Percentiles rank a stretch among this genome's conserved stretches.
Conservation (phyloP, 2,888 invertebrate species). For the Elysia crispata region DNA sequence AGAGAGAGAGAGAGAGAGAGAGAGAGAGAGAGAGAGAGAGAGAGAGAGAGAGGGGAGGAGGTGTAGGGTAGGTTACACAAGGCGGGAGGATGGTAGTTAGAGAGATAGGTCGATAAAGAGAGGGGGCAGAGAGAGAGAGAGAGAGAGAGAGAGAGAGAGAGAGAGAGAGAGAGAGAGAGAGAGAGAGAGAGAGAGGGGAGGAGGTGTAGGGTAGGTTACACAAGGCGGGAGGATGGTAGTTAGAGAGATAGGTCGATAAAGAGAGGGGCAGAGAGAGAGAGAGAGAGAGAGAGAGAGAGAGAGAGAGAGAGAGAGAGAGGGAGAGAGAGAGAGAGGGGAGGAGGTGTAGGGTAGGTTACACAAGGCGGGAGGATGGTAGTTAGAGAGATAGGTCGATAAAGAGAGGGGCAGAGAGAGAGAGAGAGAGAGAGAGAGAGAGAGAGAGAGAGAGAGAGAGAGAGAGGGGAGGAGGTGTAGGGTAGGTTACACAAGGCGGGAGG, state of each 20-base stretch:
- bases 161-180: too few species aligned
- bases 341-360: background rate
- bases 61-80: background rate
- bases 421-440: constrained; percentile 12
- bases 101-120: too few species aligned
- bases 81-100: background rate
- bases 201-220: background rate
- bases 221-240: too few species aligned
- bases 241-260: too few species aligned
- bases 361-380: background rate
- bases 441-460: constrained; percentile 18
- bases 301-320: constrained; percentile 7
- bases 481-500: background rate
- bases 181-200: too few species aligned
- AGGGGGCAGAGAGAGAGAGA: too few species aligned
- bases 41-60: background rate
- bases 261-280: too few species aligned
- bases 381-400: background rate
- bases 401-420: constrained; percentile 14
- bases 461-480: background rate
- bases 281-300: too few species aligned
- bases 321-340: constrained; percentile 3
- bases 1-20: constrained; percentile 17
- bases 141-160: too few species aligned
- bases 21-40: constrained; percentile 24